phyloP scores from a whole-genome alignment of 2,797 vertebrate genomes.

The Psittacula echo region DNA sequence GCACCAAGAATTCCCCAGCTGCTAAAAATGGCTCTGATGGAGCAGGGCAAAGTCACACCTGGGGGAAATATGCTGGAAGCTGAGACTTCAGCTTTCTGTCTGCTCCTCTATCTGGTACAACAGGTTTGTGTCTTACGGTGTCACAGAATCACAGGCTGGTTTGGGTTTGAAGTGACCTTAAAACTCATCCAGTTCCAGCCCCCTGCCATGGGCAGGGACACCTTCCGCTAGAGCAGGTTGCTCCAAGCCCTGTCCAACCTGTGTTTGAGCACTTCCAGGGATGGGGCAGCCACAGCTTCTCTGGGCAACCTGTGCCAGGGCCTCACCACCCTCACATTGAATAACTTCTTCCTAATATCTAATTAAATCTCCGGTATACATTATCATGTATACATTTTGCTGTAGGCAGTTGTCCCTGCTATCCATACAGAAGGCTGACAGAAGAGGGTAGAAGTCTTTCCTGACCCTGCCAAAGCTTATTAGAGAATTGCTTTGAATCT shows the following conservation, averaged over 20 bases:
- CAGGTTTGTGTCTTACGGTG: background rate
- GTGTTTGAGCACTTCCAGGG: background rate
- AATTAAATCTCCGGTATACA: background rate
- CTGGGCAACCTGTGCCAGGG: background rate
- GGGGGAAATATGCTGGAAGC: background rate
- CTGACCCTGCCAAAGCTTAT: background rate
- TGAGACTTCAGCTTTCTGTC: background rate
- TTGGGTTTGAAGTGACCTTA: background rate
- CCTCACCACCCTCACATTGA: background rate
- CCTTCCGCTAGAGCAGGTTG: background rate
- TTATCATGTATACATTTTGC: background rate
- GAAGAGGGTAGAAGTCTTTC: background rate
- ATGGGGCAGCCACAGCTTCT: background rate
- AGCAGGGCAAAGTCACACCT: background rate
- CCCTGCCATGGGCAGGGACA: background rate
- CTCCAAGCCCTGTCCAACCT: background rate
- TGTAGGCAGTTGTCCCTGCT: background rate
- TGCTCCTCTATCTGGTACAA: background rate
- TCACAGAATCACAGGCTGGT: background rate
- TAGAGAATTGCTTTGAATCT: background rate
- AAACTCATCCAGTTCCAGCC: background rate
- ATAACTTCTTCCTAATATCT: background rate
- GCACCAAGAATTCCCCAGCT: conserved; percentile 18
- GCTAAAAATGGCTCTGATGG: conserved; percentile 16
- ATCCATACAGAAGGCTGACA: background rate